These are phyloP conservation scores for Heteromurus nitidus DNA, from an alignment of 2,888 invertebrate genomes.

Conservation along the genomic window DNA sequence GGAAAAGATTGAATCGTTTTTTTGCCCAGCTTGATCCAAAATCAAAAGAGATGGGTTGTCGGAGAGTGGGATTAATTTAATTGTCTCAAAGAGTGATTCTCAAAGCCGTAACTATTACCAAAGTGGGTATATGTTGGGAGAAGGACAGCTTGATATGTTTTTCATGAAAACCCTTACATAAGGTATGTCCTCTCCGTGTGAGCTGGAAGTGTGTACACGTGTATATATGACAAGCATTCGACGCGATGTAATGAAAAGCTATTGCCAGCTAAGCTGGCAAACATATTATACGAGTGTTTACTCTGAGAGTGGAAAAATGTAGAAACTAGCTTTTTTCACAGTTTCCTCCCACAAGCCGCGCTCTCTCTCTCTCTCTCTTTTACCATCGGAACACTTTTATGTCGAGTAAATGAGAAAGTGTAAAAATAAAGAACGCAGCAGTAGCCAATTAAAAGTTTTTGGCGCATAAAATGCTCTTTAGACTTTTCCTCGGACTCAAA, in stretches of 20 bases:
- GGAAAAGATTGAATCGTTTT: conserved; percentile 47
- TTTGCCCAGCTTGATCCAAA: conserved; percentile 41
- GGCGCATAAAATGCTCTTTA: conserved; percentile 38
- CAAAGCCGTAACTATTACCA: conserved; percentile 45
- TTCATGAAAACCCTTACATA: neutral
- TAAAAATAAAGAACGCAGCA: conserved; percentile 33
- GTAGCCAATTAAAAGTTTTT: conserved; percentile 51
- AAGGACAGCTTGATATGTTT: too few species aligned
- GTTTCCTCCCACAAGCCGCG: too few species aligned
- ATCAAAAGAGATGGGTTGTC: conserved; percentile 49
- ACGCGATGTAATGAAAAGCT: conserved; percentile 38
- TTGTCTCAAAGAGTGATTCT: conserved; percentile 50
- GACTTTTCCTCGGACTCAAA: conserved; percentile 7
- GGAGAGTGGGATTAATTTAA: conserved; percentile 54
- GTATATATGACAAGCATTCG: conserved; percentile 12
- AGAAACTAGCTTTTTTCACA: neutral
- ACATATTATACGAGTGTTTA: neutral
- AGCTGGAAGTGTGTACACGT: neutral
- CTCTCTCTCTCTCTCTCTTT: neutral
- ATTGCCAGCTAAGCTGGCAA: neutral
- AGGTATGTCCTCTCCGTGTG: neutral
- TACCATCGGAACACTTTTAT: neutral
- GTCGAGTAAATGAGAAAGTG: conserved; percentile 21
- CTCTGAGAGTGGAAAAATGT: neutral
- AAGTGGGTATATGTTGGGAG: neutral